A percentile compares a stretch with the other conserved stretches of the same genome.
phyloP scores from a whole-genome alignment of 2,113 vertebrate species.

The Butorides virescens region DNA sequence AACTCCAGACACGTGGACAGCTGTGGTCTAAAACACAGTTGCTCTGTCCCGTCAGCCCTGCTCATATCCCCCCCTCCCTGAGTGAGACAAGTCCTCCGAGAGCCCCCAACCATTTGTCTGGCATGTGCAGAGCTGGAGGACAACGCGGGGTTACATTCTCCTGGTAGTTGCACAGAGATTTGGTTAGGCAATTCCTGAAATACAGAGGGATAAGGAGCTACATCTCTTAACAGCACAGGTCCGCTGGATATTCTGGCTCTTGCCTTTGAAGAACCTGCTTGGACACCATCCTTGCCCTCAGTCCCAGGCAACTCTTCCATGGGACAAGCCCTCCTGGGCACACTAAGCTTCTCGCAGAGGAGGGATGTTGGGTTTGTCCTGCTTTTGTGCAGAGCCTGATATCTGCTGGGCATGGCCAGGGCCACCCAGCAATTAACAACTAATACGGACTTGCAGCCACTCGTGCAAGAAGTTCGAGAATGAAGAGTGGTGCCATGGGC shows the following conservation, averaged over 20 bases:
- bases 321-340: background rate
- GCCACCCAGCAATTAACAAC: background rate
- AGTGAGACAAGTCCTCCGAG: background rate
- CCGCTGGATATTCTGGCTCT: background rate
- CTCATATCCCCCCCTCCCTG: accelerated
- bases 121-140: background rate
- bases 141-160: background rate
- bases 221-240: background rate
- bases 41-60: background rate
- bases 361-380: background rate
- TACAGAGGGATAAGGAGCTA: background rate
- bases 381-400: background rate
- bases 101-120: background rate
- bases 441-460: background rate
- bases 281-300: background rate
- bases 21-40: constrained; percentile 42
- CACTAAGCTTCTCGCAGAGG: accelerated
- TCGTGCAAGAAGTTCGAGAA: background rate
- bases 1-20: constrained; percentile 39
- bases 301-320: background rate
- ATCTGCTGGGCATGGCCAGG: background rate
- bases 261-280: background rate
- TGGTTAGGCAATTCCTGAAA: background rate
- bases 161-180: background rate
- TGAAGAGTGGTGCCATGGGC: accelerated